Base-by-base conservation (phyloP, 2,797 vertebrate genomes). In the Brotogeris chrysoptera region DNA sequence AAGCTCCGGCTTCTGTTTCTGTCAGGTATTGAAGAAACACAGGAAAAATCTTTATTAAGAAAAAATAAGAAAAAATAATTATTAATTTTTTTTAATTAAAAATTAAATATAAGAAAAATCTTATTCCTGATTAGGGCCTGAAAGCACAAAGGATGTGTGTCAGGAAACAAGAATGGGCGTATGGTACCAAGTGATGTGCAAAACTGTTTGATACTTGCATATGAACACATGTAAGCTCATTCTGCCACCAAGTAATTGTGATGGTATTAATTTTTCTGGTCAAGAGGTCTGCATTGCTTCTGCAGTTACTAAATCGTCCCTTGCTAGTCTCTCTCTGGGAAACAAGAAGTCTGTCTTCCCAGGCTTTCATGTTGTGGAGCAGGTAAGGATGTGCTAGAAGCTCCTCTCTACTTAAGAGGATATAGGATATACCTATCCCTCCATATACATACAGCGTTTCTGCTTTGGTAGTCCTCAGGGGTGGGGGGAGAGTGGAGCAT, bases 361-460 rank as follows among this genome's bases (percentile, higher is more conserved):
- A 41, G 32, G 20, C 36, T 89, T 80, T 38, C 7, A 19, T 65
- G 44, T 80, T 74, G 38, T 1, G 1, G 63, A 59, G 30, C 2
- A 0, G 41, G 34, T 74, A 11, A 53, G 41, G 50, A 32, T 30
- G 18, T 69, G 27, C 61, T 69, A 20, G 18, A 52, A 82, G 64
- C 32, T 49, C 25, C 32, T 52, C 16, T 66, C 57, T 14, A 8
- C 28, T 27, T 59, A 5, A 14, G 44, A 66, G n/a, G 11, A n/a
- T 21, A 5, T 1, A 28, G 38, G 16, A 3, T 27, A 1, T 11
- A 38, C 21, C 28, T 78, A 2, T 65, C 32, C 49, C 21, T 76
- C 38, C 13, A 18, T 3, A 2, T 1, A 3, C 27, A 2, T 1
- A 3, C 27, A 76, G 30, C 18, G 1, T 38, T 49, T 34, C 39